Conservation (phyloP, 2,797 vertebrate genomes). For the Scolopax rusticola region DNA sequence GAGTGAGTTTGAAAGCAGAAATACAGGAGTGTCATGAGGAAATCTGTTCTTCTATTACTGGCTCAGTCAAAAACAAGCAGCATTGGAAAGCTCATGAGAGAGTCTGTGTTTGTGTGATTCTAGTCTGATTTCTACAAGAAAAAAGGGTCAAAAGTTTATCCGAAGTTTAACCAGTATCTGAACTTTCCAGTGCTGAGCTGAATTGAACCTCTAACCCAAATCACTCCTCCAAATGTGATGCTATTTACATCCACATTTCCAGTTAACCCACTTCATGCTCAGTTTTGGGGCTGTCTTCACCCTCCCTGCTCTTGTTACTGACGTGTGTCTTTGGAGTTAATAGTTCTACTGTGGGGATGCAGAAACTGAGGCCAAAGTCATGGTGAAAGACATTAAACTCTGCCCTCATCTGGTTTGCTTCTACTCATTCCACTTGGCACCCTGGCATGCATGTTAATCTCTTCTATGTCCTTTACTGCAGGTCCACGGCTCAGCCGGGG, state of each 20-base stretch:
- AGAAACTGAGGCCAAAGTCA: neutral
- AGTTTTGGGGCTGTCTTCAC: neutral
- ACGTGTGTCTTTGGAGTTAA: neutral
- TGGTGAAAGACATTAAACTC: neutral
- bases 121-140: constrained; percentile 33
- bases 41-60: constrained; percentile 55
- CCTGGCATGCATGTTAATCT: neutral
- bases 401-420: neutral
- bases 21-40: neutral
- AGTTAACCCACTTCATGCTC: constrained; percentile 36
- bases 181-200: constrained; percentile 45
- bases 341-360: neutral
- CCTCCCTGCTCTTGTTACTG: neutral
- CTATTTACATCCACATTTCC: constrained; percentile 1
- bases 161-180: constrained; percentile 59
- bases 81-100: constrained; percentile 51
- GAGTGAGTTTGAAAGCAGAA: constrained; percentile 13
- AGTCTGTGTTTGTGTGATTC: constrained; percentile 62
- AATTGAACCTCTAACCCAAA: constrained; percentile 57
- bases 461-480: neutral
- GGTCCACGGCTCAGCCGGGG: neutral
- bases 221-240: constrained; percentile 46
- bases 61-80: constrained; percentile 42
- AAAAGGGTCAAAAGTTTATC: constrained; percentile 68
- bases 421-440: neutral